Base-by-base conservation (phyloP, 2,888 invertebrate species). In the Acleris literana region DNA sequence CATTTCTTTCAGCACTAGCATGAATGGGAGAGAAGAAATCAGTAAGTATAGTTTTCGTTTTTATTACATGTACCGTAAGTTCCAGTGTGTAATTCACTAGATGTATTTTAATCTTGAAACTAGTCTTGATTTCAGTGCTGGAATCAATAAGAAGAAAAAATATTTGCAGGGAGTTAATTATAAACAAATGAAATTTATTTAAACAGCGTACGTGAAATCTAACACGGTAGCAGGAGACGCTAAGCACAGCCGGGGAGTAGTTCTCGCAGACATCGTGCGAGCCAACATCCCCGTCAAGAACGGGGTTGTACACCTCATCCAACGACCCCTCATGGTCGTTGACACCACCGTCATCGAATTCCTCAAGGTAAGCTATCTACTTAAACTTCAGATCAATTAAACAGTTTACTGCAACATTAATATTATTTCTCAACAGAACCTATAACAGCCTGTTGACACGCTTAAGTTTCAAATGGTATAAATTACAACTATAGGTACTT, bases 281-380 rank as follows among this genome's bases (percentile, higher is more conserved):
- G 96, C 96, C 43, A 98, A 98, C 86, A 98, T 98, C 72, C 98
- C 98, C 0, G 97, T 98, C 33, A 95, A 95, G 80, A 98, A 98
- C 79, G 98, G 98, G 43, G 98, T 98, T 0, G 95, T 98, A 5
- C 98, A 99, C 89, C 94, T 99, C 70, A 98, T 98, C 74, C 96
- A 97, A 77, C 94, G 97, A 71, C 98, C 98, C 0, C 93, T 98
- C 17, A 97, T 98, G 96, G 96, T 98, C 67, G 97, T 97, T 60
- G 97, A 98, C 79, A 96, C 96, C n/a, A 96, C 96, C 4, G 96
- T 98, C 70, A 95, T 95, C 72, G 95, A 97, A 84, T 97, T 97
- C 80, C 93, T 98, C 67, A 95, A 96, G 96, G 97, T 97, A 76
- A 79, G 80, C 11, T 18, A 51, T 43, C 63, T 54, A 29, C 13